Conservation (phyloP, 1,140 invertebrate genomes). For the Belonocnema kinseyi region DNA sequence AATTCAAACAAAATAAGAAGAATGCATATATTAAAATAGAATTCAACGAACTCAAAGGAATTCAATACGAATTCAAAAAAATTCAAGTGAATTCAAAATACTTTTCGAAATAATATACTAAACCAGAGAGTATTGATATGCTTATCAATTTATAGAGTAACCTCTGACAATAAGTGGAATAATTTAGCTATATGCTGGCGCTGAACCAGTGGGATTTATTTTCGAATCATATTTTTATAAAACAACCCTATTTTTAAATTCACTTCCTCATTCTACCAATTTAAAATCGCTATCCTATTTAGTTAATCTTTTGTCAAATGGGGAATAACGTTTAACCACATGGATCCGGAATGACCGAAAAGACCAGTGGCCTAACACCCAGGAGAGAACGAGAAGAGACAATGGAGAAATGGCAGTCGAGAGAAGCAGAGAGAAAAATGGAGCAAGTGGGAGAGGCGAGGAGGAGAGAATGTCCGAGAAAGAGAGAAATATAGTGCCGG, state of each 20-base stretch:
- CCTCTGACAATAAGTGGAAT: too few relatives aligned
- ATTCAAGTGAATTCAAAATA: too few relatives aligned
- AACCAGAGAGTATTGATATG: too few relatives aligned
- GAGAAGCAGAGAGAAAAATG: constrained; percentile 43
- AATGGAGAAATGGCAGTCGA: constrained; percentile 46
- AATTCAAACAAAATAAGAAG: too few relatives aligned
- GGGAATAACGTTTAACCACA: constrained; percentile 32
- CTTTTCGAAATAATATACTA: too few relatives aligned
- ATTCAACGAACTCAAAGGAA: too few relatives aligned
- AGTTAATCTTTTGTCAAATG: constrained; percentile 2
- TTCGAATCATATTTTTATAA: too few relatives aligned
- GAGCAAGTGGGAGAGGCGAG: constrained; percentile 43
- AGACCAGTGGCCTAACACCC: constrained; percentile 40
- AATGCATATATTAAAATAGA: too few relatives aligned
- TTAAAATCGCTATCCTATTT: neutral
- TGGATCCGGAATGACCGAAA: constrained; percentile 43
- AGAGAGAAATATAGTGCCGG: constrained; percentile 55
- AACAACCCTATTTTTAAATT: constrained; percentile 37
- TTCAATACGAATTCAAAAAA: too few relatives aligned
- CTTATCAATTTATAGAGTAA: too few relatives aligned
- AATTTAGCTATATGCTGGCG: too few relatives aligned
- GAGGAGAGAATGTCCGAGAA: constrained; percentile 41
- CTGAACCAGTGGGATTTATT: too few relatives aligned
- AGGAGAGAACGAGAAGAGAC: constrained; percentile 38
- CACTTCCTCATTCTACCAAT: constrained; percentile 17